Percentiles rank a stretch among this genome's conserved stretches.
phyloP scores from a whole-genome alignment of 2,797 vertebrate genomes.

The Clarias fuscus region DNA sequence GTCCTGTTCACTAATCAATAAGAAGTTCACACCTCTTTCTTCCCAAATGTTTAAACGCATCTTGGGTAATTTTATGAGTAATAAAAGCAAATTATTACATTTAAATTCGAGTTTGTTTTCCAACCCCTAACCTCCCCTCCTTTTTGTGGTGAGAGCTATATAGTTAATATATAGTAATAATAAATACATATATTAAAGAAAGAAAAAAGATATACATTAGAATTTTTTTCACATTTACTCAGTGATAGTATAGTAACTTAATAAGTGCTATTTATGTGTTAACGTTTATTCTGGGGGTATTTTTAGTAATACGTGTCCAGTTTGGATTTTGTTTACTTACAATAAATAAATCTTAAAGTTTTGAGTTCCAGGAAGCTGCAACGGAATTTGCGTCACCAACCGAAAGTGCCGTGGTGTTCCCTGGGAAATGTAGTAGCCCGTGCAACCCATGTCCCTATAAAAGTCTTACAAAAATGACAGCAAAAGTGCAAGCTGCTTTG shows the following conservation, averaged over 20 bases:
- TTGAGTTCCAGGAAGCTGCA: conserved; percentile 6
- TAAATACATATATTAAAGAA: not conserved
- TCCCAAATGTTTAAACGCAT: not conserved
- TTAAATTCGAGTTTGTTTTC: not conserved
- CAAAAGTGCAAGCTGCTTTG: not conserved
- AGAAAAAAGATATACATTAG: not conserved
- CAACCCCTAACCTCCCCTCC: not conserved
- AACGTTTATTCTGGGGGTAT: not conserved
- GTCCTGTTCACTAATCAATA: not conserved
- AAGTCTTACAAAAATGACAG: not conserved
- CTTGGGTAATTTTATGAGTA: not conserved
- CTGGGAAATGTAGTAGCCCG: conserved; percentile 37
- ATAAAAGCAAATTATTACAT: not conserved
- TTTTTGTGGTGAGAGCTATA: not conserved
- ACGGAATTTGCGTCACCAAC: conserved; percentile 35
- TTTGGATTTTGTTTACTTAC: not conserved
- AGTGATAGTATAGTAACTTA: not conserved
- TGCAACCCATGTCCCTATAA: not conserved
- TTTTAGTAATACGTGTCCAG: not conserved
- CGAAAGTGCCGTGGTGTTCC: not conserved
- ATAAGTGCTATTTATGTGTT: not conserved
- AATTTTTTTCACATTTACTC: not conserved
- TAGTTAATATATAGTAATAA: no score
- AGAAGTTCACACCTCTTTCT: not conserved
- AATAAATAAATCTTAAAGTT: conserved; percentile 18